Percentiles rank a stretch among this genome's conserved stretches.
phyloP scores from a whole-genome alignment of 53 echinoderm and acorn worm species.

The Temnopleurus reevesii region DNA sequence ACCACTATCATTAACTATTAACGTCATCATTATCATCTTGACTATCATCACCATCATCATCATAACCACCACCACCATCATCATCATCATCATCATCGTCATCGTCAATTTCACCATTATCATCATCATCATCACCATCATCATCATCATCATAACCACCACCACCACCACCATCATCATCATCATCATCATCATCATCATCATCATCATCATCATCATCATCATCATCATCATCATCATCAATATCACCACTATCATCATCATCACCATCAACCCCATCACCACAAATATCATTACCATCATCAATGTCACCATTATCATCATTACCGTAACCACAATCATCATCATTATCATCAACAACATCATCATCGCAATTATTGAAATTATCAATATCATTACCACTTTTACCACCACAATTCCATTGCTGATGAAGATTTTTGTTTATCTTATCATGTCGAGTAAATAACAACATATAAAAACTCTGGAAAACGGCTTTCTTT shows the following conservation, averaged over 20 bases:
- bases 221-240: slow-evolving; percentile 44
- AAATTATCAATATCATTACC: too few relatives aligned
- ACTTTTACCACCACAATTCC: too few relatives aligned
- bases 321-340: neutral
- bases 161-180: neutral
- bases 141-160: neutral
- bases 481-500: neutral
- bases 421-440: neutral
- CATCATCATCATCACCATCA: slow-evolving; percentile 27
- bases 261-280: neutral
- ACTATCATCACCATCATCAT: slow-evolving; percentile 16
- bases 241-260: slow-evolving; percentile 1
- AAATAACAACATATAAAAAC: neutral
- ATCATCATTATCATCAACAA: slow-evolving; percentile 23
- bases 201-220: slow-evolving; percentile 20
- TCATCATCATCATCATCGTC: slow-evolving; percentile 1
- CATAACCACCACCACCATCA: neutral
- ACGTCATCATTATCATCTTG: neutral
- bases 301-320: too few relatives aligned
- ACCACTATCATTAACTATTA: neutral
- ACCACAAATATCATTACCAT: neutral
- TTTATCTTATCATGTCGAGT: neutral
- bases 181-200: slow-evolving; percentile 25
- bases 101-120: slow-evolving; percentile 26
- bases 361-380: neutral